Evolutionary conservation across 2,888 invertebrate genomes (phyloP), one percentile per base, ranked within the genome.

Genomic region (Catonia carolina): DNA sequence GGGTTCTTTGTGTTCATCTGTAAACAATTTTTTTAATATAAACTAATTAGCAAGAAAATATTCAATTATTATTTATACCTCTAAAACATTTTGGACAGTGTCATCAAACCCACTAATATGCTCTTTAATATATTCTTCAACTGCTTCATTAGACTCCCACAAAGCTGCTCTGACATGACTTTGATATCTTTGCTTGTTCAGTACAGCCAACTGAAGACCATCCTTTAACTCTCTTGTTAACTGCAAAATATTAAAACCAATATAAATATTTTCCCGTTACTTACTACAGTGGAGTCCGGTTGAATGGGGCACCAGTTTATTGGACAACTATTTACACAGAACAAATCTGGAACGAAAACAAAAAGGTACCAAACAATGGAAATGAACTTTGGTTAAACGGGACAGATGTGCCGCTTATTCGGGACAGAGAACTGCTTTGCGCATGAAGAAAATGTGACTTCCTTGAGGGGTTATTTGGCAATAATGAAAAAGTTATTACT

Each of bases 171-270:
- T 75, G 53, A 84, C 79, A 71, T 87, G 82, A 1, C 78, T 76
- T 45, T 82, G 77, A 71, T 84, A 92, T 67, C 87, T 82, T 66
- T 86, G 82, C 12, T 92, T 84, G 73, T 91, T 87, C 56, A 84
- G 79, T 37, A 89, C 83, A 12, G 94, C 90, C 47, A 92, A 83
- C 66, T 84, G 84, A 53, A 97, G 74, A 1, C 92, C 92, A 67
- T 96, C 95, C 60, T 92, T 88, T 62, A 94, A 79, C 73, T 97
- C 96, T 68, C 87, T 84, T 76, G 92, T 89, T 50, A 93, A 71
- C 81, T 85, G 74, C 10, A 69, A 68, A 59, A 45, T 17, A 45
- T 6, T 8, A 27, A 45, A 15, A 45, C 8, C n/a, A 14, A 39
- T 39, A 6, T 6, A 39, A 39, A 39, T 6, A 8, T 39, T 39